Evolutionary conservation across 2,888 invertebrate species (phyloP), one percentile per base, ranked within the genome.

Genomic region (Clivina fossor): DNA sequence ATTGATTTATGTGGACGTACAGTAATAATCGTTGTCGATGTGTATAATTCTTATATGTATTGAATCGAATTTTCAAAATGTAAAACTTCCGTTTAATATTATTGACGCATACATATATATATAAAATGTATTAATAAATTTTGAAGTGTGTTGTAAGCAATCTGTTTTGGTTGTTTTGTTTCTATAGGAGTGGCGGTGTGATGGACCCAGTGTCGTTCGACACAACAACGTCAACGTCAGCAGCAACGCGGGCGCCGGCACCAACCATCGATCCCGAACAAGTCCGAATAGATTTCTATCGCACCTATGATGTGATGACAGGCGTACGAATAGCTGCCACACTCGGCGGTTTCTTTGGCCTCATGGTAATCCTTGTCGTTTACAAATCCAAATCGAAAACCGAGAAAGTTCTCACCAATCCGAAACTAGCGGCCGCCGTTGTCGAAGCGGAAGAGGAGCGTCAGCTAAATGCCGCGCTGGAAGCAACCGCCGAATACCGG

Each of bases 231-330:
- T 20, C 46, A 40, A 26, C 50, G 40, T 30, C 50, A 35, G 24
- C 55, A 40, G 44, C 58, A 30, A 33, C 49, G 53, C 40, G 69
- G 54, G 65, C 67, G 60, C 64, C 65, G 62, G 71, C 72, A 61
- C 70, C 73, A 56, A 65, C 72, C 60, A 73, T 69, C 64, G 82
- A 85, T 66, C 80, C 85, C 53, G 86, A 88, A 71, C 82, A 84
- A 67, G 80, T 85, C 66, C 85, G 86, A 68, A 80, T 85, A 66
- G 88, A 89, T 71, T 93, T 90, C 77, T 92, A 90, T 79, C 86
- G 87, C 66, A 90, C 91, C 28, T 94, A 94, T 76, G 92, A 93
- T 80, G 89, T 89, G 73, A 93, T 92, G 92, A 93, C 93, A 66
- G 93, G 93, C 63, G 85, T 93, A 61, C 83, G 93, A 62, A 93